Conservation (phyloP, 2,888 invertebrate genomes). For the Bursaphelenchus okinawaensis region DNA sequence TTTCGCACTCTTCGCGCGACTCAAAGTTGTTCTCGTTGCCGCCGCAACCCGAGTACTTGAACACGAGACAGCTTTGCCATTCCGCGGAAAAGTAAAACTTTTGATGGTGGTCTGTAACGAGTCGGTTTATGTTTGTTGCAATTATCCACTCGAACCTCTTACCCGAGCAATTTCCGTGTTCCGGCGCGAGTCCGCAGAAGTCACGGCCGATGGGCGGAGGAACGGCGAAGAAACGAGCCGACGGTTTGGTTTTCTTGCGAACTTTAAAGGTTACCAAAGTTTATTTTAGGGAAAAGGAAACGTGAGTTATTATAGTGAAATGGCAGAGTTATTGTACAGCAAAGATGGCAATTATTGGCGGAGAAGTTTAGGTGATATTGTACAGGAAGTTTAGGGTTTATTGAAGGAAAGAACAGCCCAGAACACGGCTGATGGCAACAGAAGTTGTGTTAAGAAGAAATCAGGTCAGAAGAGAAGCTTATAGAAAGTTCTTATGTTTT, state of each 20-base stretch:
- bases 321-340: too few species aligned
- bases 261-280: too few species aligned
- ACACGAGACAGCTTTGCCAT: conserved; percentile 34
- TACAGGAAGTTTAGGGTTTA: not conserved
- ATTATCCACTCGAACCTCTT: too few species aligned
- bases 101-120: not conserved
- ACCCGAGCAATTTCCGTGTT: not conserved
- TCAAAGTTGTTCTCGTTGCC: conserved; percentile 43
- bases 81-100: not conserved
- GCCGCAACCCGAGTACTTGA: conserved; percentile 45
- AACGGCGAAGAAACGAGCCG: conserved; percentile 1
- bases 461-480: not conserved
- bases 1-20: conserved; percentile 31
- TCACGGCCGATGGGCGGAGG: not conserved
- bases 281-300: too few species aligned
- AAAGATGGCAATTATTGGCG: too few species aligned
- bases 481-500: too few species aligned
- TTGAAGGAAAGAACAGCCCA: not conserved
- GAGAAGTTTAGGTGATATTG: too few species aligned
- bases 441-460: not conserved
- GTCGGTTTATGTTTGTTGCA: too few species aligned
- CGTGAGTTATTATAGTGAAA: too few species aligned
- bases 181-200: not conserved
- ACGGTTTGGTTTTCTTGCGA: not conserved
- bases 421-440: too few species aligned